A percentile compares a stretch with the other conserved stretches of the same genome.
Evolutionary conservation across 2,797 vertebrate species (phyloP).

Genomic region (Pyrrhura leucotis): DNA sequence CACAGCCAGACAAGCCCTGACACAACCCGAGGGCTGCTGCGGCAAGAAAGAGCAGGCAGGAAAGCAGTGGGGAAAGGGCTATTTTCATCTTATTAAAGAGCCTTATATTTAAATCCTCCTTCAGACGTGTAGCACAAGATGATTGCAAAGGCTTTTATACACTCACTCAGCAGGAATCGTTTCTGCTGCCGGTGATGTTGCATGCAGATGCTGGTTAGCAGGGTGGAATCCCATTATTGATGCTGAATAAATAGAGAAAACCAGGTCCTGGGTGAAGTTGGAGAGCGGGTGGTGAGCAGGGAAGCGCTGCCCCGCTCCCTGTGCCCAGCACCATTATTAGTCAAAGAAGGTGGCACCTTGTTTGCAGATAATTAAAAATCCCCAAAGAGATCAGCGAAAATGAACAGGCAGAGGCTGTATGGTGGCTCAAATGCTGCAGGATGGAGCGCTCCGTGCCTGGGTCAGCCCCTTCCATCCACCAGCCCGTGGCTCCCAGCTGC

Average conservation of each 20-base stretch:
- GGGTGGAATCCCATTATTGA: neutral
- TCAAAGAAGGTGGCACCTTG: neutral
- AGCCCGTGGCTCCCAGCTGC: neutral
- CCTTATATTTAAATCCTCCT: neutral
- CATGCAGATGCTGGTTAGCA: neutral
- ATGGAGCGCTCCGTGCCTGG: rapidly evolving
- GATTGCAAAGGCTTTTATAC: neutral
- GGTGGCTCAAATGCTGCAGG: neutral
- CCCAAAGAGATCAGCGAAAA: constrained; percentile 6
- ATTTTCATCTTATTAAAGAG: neutral
- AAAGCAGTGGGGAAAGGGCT: neutral
- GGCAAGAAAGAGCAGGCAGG: neutral
- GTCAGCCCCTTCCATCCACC: neutral
- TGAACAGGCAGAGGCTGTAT: neutral
- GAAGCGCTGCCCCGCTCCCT: neutral
- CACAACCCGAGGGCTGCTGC: neutral
- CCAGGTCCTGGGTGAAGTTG: neutral
- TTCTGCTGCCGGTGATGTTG: neutral
- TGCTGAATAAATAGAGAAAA: neutral
- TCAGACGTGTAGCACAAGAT: neutral
- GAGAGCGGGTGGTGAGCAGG: neutral
- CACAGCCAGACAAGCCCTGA: neutral
- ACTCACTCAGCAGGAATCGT: neutral
- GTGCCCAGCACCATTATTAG: neutral
- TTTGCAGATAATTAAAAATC: neutral